Evolutionary conservation across 92 coral and sea anemone genomes (phyloP).

Genomic region (Epizoanthus stellaris): DNA sequence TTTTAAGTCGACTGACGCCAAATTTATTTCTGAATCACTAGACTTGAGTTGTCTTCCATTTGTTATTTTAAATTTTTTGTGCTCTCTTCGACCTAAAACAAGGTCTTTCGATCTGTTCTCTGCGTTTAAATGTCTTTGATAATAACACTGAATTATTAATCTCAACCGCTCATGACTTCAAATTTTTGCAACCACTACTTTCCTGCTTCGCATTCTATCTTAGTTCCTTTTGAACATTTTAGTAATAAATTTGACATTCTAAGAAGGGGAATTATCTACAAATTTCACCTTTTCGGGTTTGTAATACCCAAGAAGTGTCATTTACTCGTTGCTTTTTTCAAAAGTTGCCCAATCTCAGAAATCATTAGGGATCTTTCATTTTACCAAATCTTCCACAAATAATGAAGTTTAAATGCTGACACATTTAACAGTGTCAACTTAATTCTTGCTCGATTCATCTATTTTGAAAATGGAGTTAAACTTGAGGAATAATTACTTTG

Average conservation of each 20-base stretch:
- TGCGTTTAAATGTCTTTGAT: constrained; percentile 35
- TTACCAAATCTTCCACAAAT: too few relatives aligned
- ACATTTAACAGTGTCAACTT: background rate
- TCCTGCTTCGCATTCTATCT: background rate
- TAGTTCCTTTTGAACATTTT: background rate
- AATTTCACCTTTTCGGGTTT: background rate
- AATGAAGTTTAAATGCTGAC: background rate
- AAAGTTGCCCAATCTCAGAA: constrained; percentile 16
- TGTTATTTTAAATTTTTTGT: background rate
- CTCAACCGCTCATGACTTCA: background rate
- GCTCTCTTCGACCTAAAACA: constrained; percentile 4
- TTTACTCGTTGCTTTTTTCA: constrained; percentile 26
- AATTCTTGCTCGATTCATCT: background rate
- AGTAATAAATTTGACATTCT: background rate
- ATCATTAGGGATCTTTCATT: background rate
- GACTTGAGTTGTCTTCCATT: background rate
- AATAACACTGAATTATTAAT: constrained; percentile 34
- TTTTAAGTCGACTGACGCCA: background rate
- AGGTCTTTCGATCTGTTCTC: constrained; percentile 44
- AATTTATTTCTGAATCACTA: background rate
- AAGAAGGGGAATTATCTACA: background rate
- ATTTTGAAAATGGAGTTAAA: constrained; percentile 8
- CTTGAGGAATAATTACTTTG: constrained; percentile 38
- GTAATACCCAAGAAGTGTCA: background rate
- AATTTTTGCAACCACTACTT: background rate